Conservation (phyloP, 2,113 vertebrate genomes). For the Pitta sordida region DNA sequence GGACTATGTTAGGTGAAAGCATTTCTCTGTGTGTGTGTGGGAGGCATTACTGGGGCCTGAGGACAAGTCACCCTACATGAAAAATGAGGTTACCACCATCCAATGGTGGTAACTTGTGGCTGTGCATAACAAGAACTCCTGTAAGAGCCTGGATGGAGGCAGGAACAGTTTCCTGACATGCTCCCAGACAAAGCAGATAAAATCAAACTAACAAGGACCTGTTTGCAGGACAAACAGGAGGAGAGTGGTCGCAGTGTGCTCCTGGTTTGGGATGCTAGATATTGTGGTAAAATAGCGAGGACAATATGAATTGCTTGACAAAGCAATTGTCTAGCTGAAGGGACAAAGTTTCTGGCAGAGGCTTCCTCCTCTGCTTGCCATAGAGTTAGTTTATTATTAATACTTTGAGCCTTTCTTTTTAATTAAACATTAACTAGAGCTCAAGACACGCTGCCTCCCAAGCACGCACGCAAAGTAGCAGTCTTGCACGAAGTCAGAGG, state of each 20-base stretch:
- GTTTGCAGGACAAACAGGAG: not conserved
- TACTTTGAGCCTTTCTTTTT: not conserved
- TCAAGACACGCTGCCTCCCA: not conserved
- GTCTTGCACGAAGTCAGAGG: not conserved
- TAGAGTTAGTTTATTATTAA: conserved; percentile 39
- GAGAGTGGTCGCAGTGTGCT: not conserved
- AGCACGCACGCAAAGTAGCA: not conserved
- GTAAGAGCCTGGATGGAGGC: not conserved
- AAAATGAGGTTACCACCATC: not conserved
- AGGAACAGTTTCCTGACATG: not conserved
- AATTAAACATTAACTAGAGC: conserved; percentile 27
- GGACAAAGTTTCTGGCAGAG: not conserved
- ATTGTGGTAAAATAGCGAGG: not conserved
- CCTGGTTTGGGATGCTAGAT: not conserved
- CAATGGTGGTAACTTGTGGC: accelerated
- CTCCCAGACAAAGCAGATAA: not conserved
- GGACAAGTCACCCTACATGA: accelerated
- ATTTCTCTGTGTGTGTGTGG: not conserved
- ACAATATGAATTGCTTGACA: not conserved
- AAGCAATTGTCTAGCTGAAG: no score
- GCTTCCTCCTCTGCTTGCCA: not conserved
- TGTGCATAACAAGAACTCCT: not conserved
- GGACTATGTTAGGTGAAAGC: not conserved
- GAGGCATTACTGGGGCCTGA: not conserved
- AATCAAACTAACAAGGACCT: not conserved